A percentile compares a stretch with the other conserved stretches of the same genome.
phyloP scores from a whole-genome alignment of 2,888 invertebrate species.

The Hirudinaria manillensis region DNA sequence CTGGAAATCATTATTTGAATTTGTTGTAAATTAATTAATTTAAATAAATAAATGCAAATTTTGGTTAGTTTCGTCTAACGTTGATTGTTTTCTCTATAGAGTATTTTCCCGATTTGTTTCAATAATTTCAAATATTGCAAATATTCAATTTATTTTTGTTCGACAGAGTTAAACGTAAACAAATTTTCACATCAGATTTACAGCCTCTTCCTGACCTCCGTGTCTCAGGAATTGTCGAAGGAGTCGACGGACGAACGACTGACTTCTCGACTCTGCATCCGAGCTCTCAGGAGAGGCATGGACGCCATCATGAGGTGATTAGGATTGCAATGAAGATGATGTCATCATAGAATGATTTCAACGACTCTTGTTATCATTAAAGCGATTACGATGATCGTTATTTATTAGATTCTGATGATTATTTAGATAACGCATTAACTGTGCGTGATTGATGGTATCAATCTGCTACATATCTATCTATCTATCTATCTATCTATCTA shows the following conservation, averaged over 20 bases:
- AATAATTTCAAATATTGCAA: neutral
- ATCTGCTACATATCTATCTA: neutral
- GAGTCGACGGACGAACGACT: constrained; percentile 31
- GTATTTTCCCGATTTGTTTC: no score
- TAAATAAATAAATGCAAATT: no score
- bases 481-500: neutral
- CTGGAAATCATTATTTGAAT: no score
- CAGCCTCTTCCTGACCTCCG: constrained; percentile 67
- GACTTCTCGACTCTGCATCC: constrained; percentile 56
- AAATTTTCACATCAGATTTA: constrained; percentile 58
- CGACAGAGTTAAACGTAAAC: neutral
- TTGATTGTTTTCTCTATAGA: no score
- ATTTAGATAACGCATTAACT: neutral
- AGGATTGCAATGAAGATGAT: neutral
- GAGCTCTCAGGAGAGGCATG: constrained; percentile 60
- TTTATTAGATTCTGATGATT: neutral
- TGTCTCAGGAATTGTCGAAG: constrained; percentile 42
- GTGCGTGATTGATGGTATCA: no score
- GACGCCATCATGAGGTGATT: constrained; percentile 60
- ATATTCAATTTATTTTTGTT: neutral
- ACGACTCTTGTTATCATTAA: neutral
- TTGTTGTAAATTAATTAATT: no score
- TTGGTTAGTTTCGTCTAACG: no score
- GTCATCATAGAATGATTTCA: neutral
- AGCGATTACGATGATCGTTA: neutral